Percentiles rank a stretch among this genome's conserved stretches.
These are phyloP conservation scores for Malurus leucopterus DNA, from an alignment of 2,797 vertebrate genomes.

Conservation along the genomic window DNA sequence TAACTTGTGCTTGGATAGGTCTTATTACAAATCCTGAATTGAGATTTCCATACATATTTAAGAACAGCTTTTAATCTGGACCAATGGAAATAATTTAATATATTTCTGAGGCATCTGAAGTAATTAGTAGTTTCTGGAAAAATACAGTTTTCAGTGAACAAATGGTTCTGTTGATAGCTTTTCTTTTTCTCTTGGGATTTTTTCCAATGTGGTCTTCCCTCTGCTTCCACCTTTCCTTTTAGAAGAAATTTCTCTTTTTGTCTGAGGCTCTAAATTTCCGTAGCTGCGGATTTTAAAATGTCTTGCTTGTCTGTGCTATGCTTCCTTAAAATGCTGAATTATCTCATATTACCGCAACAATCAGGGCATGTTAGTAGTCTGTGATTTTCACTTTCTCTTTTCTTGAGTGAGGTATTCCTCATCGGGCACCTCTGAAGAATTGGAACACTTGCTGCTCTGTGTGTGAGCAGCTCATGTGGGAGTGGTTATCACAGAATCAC, in stretches of 20 bases:
- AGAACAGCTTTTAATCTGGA: neutral
- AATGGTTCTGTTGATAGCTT: neutral
- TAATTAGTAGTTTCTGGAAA: neutral
- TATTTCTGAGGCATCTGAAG: neutral
- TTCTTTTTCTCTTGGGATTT: neutral
- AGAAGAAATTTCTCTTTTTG: neutral
- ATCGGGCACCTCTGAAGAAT: neutral
- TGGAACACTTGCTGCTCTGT: neutral
- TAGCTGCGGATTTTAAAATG: neutral
- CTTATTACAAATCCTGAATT: neutral
- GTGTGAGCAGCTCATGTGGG: neutral
- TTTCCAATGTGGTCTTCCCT: neutral
- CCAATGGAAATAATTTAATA: neutral
- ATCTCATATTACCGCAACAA: neutral
- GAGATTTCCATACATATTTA: neutral
- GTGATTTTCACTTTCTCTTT: neutral
- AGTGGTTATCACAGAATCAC: neutral
- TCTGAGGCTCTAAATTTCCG: neutral
- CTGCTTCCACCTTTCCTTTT: neutral
- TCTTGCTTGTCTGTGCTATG: neutral
- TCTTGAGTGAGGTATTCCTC: neutral
- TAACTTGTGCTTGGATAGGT: neutral
- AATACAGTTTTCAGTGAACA: neutral
- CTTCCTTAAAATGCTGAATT: neutral
- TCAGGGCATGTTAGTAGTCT: neutral